Percentiles rank a stretch among this genome's conserved stretches.
Conservation (phyloP, 2,113 vertebrate species). For the Madoqua kirkii region DNA sequence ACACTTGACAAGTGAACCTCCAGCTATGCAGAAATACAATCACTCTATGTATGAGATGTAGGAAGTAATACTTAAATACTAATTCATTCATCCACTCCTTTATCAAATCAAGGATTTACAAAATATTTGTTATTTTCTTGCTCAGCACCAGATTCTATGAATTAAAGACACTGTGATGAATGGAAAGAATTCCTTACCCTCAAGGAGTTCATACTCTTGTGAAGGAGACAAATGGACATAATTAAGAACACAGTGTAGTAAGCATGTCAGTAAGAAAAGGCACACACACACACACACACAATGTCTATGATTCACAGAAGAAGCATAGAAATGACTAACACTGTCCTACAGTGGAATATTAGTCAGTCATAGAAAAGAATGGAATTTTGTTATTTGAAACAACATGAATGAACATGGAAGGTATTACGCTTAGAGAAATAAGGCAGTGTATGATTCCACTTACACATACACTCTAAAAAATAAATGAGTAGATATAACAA, state of each 20-base stretch:
- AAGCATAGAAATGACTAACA: neutral
- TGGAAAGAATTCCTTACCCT: neutral
- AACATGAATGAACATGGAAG: neutral
- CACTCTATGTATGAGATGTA: neutral
- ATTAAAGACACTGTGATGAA: neutral
- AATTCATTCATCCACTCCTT: neutral
- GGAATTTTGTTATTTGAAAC: neutral
- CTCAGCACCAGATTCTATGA: neutral
- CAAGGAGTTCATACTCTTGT: neutral
- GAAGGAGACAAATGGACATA: neutral
- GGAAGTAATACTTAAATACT: neutral
- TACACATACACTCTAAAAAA: neutral
- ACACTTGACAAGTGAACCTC: neutral
- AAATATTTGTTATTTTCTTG: neutral
- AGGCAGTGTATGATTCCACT: neutral
- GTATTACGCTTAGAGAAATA: neutral
- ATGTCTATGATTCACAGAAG: neutral
- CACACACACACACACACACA: neutral
- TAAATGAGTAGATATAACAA: neutral
- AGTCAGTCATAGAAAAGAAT: neutral
- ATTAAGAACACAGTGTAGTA: neutral
- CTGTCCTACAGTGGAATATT: neutral
- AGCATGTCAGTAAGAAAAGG: neutral
- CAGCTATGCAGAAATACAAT: neutral
- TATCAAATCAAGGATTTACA: neutral